phyloP scores from a whole-genome alignment of 2,113 vertebrate species.

The Prunella fulvescens region DNA sequence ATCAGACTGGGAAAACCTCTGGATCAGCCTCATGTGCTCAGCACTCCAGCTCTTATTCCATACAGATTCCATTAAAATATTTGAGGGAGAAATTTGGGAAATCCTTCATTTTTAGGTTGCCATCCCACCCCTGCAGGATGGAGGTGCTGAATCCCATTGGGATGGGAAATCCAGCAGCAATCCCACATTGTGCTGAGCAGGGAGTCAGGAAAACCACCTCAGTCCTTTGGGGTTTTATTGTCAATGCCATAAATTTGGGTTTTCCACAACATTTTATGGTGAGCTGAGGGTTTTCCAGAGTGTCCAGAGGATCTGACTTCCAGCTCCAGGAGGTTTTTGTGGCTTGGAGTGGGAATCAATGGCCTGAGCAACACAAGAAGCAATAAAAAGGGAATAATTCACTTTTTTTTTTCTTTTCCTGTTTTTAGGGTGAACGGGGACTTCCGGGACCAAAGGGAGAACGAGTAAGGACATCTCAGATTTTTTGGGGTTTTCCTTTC shows the following conservation, averaged over 20 bases:
- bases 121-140: neutral
- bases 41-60: neutral
- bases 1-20: neutral
- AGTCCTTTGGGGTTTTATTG: neutral
- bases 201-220: neutral
- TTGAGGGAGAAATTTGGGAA: neutral
- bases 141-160: neutral
- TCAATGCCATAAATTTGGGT: neutral
- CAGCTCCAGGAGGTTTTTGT: neutral
- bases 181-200: neutral
- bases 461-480: conserved; percentile 68
- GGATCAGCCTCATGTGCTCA: rapidly evolving
- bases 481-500: neutral
- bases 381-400: neutral
- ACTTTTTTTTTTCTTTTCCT: neutral
- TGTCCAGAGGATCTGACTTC: neutral
- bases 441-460: conserved; percentile 81
- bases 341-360: neutral
- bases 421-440: conserved; percentile 79
- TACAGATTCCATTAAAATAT: neutral
- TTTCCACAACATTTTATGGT: neutral
- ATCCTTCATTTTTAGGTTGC: neutral
- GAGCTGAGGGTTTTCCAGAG: neutral
- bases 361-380: neutral
- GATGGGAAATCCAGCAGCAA: neutral